Base-by-base conservation (phyloP, 1,140 invertebrate species). In the Zophobas morio region DNA sequence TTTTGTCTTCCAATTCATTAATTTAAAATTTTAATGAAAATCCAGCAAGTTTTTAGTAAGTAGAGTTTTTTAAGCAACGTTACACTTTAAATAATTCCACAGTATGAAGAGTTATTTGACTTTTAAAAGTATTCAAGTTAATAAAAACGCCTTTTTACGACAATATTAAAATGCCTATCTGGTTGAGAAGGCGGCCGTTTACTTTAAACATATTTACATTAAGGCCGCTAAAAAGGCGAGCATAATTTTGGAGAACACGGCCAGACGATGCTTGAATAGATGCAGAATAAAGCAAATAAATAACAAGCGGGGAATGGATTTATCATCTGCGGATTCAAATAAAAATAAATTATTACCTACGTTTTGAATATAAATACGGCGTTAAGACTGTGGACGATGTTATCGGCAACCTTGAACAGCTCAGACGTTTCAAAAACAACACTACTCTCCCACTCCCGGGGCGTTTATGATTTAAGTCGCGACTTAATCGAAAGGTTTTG, bases 1-100 rank as follows among this genome's bases (percentile, higher is more conserved):
- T 46, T 42, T 66, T 66, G 60, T 42, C 60, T 66, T 66, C 60
- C 60, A 66, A 66, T 66, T 66, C 60, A 66, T 66, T 66, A 66
- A 42, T 66, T 66, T 47, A 20, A 20, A 66, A 66, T 66, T 51
- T 66, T 66, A 66, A 66, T 66, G 39, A 66, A 66, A 66, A 51
- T 20, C 20, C 20, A 20, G 2, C 3, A 46, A 46, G 42, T 4
- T 51, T 51, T 51, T 51, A 51, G n/a, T 51, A 20, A 51, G 49
- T 1, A 40, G 0, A 66, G n/a, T 60, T 60, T 66, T 66, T 66
- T 37, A 8, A 34, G 40, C 8, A n/a, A n/a, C 6, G 57, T 35
- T 33, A 33, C 60, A 32, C 42, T 66, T 32, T 42, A 66, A 66
- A 66, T 66, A 66, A 66, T 66, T 66, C 60, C 6, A n/a, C 33